phyloP scores from a whole-genome alignment of 2,113 vertebrate species.

The Suncus etruscus region DNA sequence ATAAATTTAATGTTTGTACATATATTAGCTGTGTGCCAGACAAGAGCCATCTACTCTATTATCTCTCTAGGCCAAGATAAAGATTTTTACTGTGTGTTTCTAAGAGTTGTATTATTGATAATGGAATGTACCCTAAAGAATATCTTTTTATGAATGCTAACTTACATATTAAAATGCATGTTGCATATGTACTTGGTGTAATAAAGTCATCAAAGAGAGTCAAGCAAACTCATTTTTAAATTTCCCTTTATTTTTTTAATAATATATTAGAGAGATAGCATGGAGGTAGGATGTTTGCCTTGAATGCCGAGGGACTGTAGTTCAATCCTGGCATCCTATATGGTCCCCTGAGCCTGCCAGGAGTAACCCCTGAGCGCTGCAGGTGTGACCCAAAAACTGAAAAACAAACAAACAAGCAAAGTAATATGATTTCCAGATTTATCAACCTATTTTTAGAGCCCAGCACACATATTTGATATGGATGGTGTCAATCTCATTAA shows the following conservation, averaged over 20 bases:
- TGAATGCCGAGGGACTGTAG: too few relatives aligned
- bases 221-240: background rate
- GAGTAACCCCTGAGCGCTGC: too few relatives aligned
- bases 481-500: background rate
- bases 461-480: background rate
- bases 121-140: background rate
- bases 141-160: background rate
- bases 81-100: background rate
- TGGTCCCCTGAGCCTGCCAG: too few relatives aligned
- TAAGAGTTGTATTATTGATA: background rate
- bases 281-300: too few relatives aligned
- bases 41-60: too few relatives aligned
- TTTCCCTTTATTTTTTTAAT: background rate
- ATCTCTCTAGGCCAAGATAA: background rate
- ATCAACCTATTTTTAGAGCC: background rate
- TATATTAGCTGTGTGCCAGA: too few relatives aligned
- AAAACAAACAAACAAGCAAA: background rate
- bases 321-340: too few relatives aligned
- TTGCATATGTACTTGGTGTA: background rate
- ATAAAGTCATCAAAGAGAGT: background rate
- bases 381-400: too few relatives aligned
- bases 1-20: too few relatives aligned
- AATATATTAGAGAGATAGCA: too few relatives aligned
- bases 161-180: conserved; percentile 12
- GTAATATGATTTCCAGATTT: background rate